phyloP scores from a whole-genome alignment of 2,888 invertebrate species.

The Sepioteuthis lessoniana region DNA sequence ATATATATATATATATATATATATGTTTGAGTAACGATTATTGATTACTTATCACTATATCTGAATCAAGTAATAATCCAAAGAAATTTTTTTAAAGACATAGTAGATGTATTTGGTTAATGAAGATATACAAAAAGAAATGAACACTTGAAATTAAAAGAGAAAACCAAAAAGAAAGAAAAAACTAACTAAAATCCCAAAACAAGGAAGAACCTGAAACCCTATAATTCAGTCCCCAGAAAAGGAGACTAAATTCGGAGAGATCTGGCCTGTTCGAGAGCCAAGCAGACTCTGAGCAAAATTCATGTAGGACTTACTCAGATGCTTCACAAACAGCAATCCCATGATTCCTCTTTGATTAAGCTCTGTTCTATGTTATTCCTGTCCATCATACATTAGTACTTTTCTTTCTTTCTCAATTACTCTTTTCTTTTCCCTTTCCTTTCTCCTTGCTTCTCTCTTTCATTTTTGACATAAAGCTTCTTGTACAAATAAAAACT shows the following conservation, averaged over 20 bases:
- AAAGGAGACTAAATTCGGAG: not conserved
- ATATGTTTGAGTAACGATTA: not conserved
- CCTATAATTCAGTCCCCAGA: not conserved
- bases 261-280: not conserved
- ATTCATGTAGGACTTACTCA: not conserved
- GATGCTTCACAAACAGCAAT: not conserved
- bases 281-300: not conserved
- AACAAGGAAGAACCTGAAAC: not conserved
- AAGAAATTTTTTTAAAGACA: too few species aligned
- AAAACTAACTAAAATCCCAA: not conserved
- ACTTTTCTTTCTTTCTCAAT: not conserved
- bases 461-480: not conserved
- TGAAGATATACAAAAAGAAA: too few species aligned
- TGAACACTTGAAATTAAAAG: not conserved
- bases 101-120: too few species aligned
- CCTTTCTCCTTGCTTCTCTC: not conserved
- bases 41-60: not conserved
- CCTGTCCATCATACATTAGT: not conserved
- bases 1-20: not conserved
- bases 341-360: conserved; percentile 20
- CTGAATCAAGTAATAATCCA: not conserved
- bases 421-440: not conserved
- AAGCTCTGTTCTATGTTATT: not conserved
- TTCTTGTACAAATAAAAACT: not conserved
- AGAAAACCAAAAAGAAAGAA: not conserved